phyloP scores from a whole-genome alignment of 2,113 vertebrate species.

The Campylomormyrus numenius region DNA sequence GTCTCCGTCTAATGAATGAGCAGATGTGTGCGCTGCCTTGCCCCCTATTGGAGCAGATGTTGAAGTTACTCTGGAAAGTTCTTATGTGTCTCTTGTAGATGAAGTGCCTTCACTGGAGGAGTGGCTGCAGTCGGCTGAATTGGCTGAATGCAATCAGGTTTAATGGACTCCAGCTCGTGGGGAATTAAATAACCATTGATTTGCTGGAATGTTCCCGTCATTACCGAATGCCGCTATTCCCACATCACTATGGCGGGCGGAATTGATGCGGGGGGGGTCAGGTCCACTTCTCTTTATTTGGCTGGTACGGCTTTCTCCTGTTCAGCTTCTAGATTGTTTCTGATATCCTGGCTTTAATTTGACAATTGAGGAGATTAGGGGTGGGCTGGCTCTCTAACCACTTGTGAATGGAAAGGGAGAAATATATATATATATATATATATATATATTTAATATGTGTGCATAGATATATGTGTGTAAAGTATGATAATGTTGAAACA shows the following conservation, averaged over 20 bases:
- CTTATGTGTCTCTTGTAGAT: slow-evolving; percentile 85
- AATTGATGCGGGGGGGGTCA: slow-evolving; percentile 58
- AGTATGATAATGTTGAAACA: slow-evolving; percentile 19
- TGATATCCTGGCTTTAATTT: slow-evolving; percentile 26
- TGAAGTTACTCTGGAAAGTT: slow-evolving; percentile 84
- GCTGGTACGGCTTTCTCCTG: slow-evolving; percentile 46
- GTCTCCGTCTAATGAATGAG: background rate
- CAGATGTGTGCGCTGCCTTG: background rate
- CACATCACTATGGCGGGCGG: slow-evolving; percentile 66
- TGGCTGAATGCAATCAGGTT: slow-evolving; percentile 90
- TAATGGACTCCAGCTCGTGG: slow-evolving; percentile 87
- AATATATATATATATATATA: background rate
- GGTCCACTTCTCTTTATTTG: slow-evolving; percentile 41
- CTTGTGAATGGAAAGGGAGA: slow-evolving; percentile 5
- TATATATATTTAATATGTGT: background rate
- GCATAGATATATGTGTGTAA: slow-evolving; percentile 8
- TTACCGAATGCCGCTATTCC: slow-evolving; percentile 83
- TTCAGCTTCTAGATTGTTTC: slow-evolving; percentile 33
- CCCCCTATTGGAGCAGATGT: slow-evolving; percentile 73
- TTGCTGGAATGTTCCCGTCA: slow-evolving; percentile 85
- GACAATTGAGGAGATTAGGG: slow-evolving; percentile 27
- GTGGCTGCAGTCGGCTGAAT: slow-evolving; percentile 80
- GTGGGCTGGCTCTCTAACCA: slow-evolving; percentile 25
- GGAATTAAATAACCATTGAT: slow-evolving; percentile 95
- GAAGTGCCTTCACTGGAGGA: slow-evolving; percentile 77